phyloP scores from a whole-genome alignment of 2,113 vertebrate species.

The Carollia perspicillata region DNA sequence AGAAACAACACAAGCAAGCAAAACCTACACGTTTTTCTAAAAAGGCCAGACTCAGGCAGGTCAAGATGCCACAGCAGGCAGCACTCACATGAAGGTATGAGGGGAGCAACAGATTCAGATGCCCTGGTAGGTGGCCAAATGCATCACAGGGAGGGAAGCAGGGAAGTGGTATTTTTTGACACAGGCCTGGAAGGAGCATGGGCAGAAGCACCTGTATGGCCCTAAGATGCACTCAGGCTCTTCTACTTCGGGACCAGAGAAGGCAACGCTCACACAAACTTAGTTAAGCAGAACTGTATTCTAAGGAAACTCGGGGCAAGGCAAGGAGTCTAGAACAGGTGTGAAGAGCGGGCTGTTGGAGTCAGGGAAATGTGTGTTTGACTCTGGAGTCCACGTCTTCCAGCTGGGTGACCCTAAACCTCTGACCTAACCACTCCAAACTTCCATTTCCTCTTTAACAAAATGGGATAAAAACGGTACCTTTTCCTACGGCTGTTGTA shows the following conservation, averaged over 20 bases:
- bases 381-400: not conserved
- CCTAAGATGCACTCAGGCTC: not conserved
- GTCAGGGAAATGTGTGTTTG: not conserved
- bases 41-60: not conserved
- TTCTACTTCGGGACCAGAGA: not conserved
- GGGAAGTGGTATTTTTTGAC: not conserved
- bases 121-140: accelerated
- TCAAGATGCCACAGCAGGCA: not conserved
- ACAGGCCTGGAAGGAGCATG: not conserved
- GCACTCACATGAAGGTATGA: not conserved
- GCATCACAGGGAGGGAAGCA: not conserved
- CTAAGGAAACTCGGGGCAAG: not conserved
- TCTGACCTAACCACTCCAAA: not conserved
- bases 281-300: not conserved
- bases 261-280: not conserved
- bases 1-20: not conserved
- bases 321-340: not conserved
- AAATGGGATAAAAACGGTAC: not conserved
- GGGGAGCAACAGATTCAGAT: not conserved
- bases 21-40: not conserved
- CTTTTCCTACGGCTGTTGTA: not conserved
- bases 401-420: not conserved
- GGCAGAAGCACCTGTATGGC: not conserved
- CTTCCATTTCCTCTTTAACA: not conserved
- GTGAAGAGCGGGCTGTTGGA: not conserved